A percentile compares a stretch with the other conserved stretches of the same genome.
phyloP scores from a whole-genome alignment of 53 echinoderm and acorn worm genomes.

The Apostichopus leukothele region DNA sequence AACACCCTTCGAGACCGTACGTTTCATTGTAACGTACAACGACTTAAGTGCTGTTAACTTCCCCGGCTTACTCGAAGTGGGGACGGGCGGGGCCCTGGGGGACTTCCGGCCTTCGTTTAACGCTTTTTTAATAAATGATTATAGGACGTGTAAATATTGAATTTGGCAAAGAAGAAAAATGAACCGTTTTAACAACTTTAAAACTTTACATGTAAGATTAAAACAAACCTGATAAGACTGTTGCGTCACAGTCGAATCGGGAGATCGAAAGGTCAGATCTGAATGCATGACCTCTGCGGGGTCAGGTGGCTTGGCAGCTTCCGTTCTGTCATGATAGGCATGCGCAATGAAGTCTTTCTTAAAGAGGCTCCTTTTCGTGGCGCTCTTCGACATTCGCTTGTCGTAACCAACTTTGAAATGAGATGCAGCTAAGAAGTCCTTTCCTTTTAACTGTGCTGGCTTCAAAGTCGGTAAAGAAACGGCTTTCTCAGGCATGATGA shows the following conservation, averaged over 20 bases:
- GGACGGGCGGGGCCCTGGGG: too few relatives aligned
- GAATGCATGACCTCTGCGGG: conserved; percentile 95
- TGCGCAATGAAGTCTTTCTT: conserved; percentile 85
- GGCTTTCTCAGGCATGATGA: not conserved
- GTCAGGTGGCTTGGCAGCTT: conserved; percentile 73
- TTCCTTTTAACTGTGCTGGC: conserved; percentile 64
- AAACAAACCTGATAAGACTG: conserved; percentile 63
- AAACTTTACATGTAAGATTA: too few relatives aligned
- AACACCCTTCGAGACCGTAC: too few relatives aligned
- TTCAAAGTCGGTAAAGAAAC: conserved; percentile 47
- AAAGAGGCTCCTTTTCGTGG: conserved; percentile 87
- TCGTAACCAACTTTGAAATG: conserved; percentile 87
- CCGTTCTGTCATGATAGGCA: conserved; percentile 59
- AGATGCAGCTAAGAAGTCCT: conserved; percentile 78
- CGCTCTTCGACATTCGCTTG: conserved; percentile 73
- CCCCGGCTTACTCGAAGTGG: too few relatives aligned
- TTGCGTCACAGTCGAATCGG: conserved; percentile 76
- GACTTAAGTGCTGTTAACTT: too few relatives aligned
- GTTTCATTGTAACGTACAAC: too few relatives aligned
- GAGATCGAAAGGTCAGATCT: conserved; percentile 49
- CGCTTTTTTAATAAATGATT: too few relatives aligned
- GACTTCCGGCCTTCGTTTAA: too few relatives aligned
- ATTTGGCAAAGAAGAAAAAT: too few relatives aligned
- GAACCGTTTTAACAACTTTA: too few relatives aligned
- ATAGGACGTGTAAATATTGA: too few relatives aligned